A percentile compares a stretch with the other conserved stretches of the same genome.
Evolutionary conservation across 2,888 invertebrate species (phyloP).

Genomic region (Prosapia bicincta): DNA sequence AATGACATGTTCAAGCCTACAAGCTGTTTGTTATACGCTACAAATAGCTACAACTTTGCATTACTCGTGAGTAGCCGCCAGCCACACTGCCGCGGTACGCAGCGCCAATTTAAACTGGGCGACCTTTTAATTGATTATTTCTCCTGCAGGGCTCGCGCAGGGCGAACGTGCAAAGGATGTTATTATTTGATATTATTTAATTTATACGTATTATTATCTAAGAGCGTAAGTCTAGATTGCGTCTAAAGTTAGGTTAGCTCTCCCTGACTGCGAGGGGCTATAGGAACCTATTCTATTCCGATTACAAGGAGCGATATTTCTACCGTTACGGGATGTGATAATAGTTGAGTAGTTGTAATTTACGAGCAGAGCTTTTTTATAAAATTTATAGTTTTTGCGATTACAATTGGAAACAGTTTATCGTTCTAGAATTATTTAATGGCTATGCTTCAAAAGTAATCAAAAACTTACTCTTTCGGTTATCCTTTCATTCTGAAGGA

Average conservation of each 20-base stretch:
- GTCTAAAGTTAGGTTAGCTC: background rate
- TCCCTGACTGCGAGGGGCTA: background rate
- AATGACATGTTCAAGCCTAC: background rate
- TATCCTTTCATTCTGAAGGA: too few relatives aligned
- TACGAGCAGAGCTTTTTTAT: background rate
- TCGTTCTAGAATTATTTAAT: too few relatives aligned
- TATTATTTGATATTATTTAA: background rate
- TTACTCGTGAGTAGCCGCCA: background rate
- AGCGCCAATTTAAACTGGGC: background rate
- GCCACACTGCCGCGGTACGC: background rate
- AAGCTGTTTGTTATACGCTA: background rate
- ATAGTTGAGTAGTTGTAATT: background rate
- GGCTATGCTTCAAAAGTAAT: too few relatives aligned
- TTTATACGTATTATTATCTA: background rate
- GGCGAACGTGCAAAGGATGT: background rate
- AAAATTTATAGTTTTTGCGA: too few relatives aligned
- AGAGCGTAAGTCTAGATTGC: background rate
- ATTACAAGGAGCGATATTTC: background rate
- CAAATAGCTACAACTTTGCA: background rate
- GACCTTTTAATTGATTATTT: background rate
- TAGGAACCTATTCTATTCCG: background rate
- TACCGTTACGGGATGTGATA: background rate
- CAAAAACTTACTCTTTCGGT: too few relatives aligned
- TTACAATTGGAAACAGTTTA: too few relatives aligned
- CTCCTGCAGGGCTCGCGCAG: background rate